Conservation (phyloP, 1,140 invertebrate species). For the Elymnias hypermnestra region DNA sequence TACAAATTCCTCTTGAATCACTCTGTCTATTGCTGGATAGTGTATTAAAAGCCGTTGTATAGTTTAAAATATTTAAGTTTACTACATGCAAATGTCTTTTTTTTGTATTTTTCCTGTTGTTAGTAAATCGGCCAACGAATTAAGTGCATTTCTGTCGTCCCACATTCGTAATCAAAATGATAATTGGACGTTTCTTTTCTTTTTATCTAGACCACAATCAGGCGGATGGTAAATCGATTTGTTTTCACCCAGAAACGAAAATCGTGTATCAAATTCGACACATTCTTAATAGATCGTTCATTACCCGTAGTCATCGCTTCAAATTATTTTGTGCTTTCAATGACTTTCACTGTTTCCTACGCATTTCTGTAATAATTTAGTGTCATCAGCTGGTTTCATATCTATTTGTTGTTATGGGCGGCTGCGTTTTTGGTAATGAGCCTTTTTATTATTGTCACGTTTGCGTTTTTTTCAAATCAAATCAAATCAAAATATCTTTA, state of each 20-base stretch:
- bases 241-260: conserved; percentile 10
- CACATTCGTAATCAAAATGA: too few species aligned
- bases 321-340: conserved; percentile 42
- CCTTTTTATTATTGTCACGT: not conserved
- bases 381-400: conserved; percentile 5
- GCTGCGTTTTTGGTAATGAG: not conserved
- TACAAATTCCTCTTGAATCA: too few species aligned
- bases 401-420: not conserved
- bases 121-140: too few species aligned
- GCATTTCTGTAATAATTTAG: conserved; percentile 25
- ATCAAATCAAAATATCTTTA: too few species aligned
- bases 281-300: conserved; percentile 21
- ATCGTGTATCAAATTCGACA: conserved; percentile 17
- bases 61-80: too few species aligned
- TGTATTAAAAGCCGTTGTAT: too few species aligned
- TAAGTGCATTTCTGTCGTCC: too few species aligned
- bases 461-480: too few species aligned
- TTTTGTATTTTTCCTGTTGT: too few species aligned
- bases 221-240: not conserved
- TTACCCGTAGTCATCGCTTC: conserved; percentile 35
- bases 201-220: not conserved
- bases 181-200: not conserved
- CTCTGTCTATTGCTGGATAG: too few species aligned
- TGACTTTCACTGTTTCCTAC: conserved; percentile 33
- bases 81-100: too few species aligned